Evolutionary conservation across 2,888 invertebrate species (phyloP).

Genomic region (Eucera pruinosa): DNA sequence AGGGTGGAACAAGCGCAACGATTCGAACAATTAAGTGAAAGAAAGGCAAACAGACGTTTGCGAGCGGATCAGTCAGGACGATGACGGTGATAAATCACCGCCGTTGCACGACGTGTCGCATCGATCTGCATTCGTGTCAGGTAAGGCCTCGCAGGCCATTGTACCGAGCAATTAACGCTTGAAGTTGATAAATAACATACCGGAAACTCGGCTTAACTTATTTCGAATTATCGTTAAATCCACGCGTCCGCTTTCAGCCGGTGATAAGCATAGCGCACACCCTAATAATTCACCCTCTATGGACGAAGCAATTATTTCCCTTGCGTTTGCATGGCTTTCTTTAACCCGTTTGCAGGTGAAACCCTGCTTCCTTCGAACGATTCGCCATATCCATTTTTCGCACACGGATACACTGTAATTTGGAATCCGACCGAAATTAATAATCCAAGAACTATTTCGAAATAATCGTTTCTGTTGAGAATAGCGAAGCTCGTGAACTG

Average conservation of each 20-base stretch:
- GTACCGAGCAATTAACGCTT: slow-evolving; percentile 59
- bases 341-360: neutral
- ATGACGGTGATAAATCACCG: slow-evolving; percentile 69
- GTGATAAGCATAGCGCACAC: slow-evolving; percentile 16
- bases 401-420: too few species aligned
- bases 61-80: slow-evolving; percentile 61
- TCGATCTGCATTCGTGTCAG: slow-evolving; percentile 55
- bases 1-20: neutral
- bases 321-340: neutral
- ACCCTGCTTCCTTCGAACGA: neutral
- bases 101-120: slow-evolving; percentile 40
- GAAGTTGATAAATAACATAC: slow-evolving; percentile 63
- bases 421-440: too few species aligned
- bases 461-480: too few species aligned
- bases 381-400: too few species aligned
- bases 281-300: slow-evolving; percentile 12
- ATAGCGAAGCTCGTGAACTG: too few species aligned
- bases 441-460: too few species aligned
- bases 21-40: slow-evolving; percentile 58
- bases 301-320: slow-evolving; percentile 3
- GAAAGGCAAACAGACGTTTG: slow-evolving; percentile 49
- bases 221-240: slow-evolving; percentile 55
- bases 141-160: slow-evolving; percentile 44
- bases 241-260: slow-evolving; percentile 24
- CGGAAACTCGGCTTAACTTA: slow-evolving; percentile 58